Conservation (phyloP, 2,888 invertebrate species). For the Eremobia ochroleuca region DNA sequence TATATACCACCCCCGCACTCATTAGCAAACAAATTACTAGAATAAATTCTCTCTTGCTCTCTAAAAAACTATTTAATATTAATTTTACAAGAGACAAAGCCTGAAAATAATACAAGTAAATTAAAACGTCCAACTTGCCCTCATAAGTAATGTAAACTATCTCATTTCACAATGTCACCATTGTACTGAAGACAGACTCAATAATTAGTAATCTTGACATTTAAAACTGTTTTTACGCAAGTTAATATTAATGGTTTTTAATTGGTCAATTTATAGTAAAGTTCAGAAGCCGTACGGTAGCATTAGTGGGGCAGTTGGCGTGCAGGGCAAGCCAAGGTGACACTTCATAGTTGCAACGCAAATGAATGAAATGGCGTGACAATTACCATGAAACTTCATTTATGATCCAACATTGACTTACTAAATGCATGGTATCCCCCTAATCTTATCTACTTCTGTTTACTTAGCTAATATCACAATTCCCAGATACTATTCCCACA, state of each 20-base stretch:
- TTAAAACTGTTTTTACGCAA: conserved; percentile 2
- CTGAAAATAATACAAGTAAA: conserved; percentile 38
- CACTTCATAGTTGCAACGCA: background rate
- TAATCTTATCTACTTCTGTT: background rate
- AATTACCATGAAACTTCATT: background rate
- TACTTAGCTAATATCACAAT: background rate
- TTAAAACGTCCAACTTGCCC: conserved; percentile 32
- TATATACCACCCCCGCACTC: conserved; percentile 9
- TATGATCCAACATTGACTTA: background rate
- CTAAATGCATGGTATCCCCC: background rate
- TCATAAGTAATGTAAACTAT: conserved; percentile 41
- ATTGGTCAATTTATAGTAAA: background rate
- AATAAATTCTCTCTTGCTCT: conserved; percentile 21
- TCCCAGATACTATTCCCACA: background rate
- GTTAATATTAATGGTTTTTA: background rate
- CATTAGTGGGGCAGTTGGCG: background rate
- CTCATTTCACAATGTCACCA: conserved; percentile 46
- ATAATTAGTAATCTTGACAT: conserved; percentile 12
- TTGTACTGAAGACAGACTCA: conserved; percentile 5
- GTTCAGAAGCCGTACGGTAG: no score
- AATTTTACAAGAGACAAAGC: conserved; percentile 25
- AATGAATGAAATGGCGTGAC: background rate
- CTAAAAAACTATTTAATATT: conserved; percentile 33
- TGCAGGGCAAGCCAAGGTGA: background rate
- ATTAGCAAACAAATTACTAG: conserved; percentile 32